A percentile compares a stretch with the other conserved stretches of the same genome.
phyloP scores from a whole-genome alignment of 2,113 vertebrate species.

The Fregetta grallaria region DNA sequence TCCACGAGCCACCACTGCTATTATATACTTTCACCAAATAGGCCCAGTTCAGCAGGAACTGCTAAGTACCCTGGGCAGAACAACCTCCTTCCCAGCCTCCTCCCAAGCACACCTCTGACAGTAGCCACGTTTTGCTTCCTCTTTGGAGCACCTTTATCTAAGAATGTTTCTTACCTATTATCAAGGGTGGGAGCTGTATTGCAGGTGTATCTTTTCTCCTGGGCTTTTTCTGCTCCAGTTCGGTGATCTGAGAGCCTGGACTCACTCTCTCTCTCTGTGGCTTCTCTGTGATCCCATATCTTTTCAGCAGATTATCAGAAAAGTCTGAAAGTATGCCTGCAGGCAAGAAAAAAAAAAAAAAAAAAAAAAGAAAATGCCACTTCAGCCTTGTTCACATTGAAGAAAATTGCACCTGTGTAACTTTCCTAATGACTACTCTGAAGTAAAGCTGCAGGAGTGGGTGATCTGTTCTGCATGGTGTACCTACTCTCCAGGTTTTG shows the following conservation, averaged over 20 bases:
- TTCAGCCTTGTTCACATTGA: not conserved
- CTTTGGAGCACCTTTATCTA: not conserved
- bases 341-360: not conserved
- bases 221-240: conserved; percentile 83
- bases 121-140: not conserved
- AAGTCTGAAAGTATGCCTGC: conserved; percentile 68
- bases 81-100: not conserved
- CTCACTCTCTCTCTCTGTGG: conserved; percentile 49
- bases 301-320: conserved; percentile 70
- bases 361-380: not conserved
- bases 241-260: conserved; percentile 60
- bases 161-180: conserved; percentile 78
- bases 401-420: not conserved
- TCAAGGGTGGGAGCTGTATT: conserved; percentile 79
- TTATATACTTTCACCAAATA: not conserved
- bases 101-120: not conserved
- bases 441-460: not conserved
- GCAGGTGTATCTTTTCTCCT: conserved; percentile 92
- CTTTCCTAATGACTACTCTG: not conserved
- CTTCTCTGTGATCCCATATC: conserved; percentile 69
- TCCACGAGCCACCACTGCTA: not conserved
- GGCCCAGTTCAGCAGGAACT: not conserved
- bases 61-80: not conserved
- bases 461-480: not conserved
- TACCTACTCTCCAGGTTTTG: not conserved